These are phyloP conservation scores for Serrognathus titanus DNA, from an alignment of 2,888 invertebrate species.

Conservation along the genomic window DNA sequence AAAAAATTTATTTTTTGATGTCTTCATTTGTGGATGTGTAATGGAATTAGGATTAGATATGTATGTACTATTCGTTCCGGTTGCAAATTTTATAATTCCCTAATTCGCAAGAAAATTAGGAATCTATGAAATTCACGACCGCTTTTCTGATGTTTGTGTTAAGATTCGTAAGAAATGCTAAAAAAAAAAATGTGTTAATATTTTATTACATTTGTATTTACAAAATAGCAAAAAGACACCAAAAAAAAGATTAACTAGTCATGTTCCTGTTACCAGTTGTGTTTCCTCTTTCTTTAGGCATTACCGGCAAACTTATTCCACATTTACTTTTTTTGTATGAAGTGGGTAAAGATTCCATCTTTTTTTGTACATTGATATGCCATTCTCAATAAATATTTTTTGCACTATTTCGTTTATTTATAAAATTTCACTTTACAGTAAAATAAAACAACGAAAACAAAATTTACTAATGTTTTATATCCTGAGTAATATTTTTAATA, in stretches of 20 bases:
- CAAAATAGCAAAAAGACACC: neutral
- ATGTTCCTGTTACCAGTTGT: slow-evolving; percentile 12
- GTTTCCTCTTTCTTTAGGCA: neutral
- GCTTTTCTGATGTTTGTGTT: neutral
- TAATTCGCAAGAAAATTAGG: neutral
- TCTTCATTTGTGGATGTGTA: slow-evolving; percentile 12
- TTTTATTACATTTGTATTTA: neutral
- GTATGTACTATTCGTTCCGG: no score
- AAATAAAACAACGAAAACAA: no score
- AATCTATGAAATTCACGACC: neutral
- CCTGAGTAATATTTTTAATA: slow-evolving; percentile 7
- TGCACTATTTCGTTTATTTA: neutral
- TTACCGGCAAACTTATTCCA: neutral
- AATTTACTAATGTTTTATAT: no score
- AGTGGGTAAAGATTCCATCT: neutral
- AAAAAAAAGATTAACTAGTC: slow-evolving; percentile 6
- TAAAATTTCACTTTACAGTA: no score
- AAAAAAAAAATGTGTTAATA: neutral
- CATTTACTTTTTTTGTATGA: neutral
- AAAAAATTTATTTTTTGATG: slow-evolving; percentile 19
- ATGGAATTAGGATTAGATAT: no score
- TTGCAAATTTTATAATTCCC: neutral
- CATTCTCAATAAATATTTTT: neutral
- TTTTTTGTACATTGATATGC: slow-evolving; percentile 1
- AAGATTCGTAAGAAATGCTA: neutral